Conservation (phyloP, 1,140 invertebrate species). For the Aphaenogaster ashmeadi region DNA sequence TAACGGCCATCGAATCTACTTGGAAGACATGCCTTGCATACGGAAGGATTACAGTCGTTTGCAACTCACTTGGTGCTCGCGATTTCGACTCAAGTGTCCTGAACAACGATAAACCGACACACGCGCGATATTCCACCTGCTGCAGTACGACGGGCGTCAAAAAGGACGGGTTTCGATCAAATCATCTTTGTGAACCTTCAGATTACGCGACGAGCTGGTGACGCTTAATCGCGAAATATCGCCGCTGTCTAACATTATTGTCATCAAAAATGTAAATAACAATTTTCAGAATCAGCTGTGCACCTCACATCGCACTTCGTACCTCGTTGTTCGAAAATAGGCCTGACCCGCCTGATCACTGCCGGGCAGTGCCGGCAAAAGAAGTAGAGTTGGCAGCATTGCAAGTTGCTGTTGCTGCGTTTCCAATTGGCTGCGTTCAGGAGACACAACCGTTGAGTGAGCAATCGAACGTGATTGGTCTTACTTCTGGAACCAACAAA, state of each 20-base stretch:
- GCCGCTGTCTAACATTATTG: neutral
- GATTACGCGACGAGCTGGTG: neutral
- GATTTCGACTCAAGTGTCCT: neutral
- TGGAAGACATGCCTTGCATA: slow-evolving; percentile 41
- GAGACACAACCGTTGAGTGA: too few species aligned
- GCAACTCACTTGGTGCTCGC: slow-evolving; percentile 36
- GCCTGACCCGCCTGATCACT: neutral
- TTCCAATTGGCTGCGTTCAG: neutral
- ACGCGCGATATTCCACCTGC: neutral
- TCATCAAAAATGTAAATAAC: neutral
- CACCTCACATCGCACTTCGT: neutral
- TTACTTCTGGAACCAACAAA: too few species aligned
- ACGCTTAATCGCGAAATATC: neutral
- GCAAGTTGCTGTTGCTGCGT: neutral
- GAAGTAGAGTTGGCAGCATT: neutral
- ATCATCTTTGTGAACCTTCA: neutral
- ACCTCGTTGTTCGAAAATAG: neutral
- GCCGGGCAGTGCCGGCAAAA: too few species aligned
- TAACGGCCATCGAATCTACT: slow-evolving; percentile 36
- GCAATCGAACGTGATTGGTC: too few species aligned
- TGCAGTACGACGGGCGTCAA: neutral
- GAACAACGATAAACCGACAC: neutral
- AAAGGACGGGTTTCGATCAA: too few species aligned
- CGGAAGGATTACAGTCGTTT: neutral
- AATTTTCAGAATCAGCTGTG: slow-evolving; percentile 1